Percentiles rank a stretch among this genome's conserved stretches.
phyloP scores from a whole-genome alignment of 2,888 invertebrate genomes.

The Chromoteleia sp. region DNA sequence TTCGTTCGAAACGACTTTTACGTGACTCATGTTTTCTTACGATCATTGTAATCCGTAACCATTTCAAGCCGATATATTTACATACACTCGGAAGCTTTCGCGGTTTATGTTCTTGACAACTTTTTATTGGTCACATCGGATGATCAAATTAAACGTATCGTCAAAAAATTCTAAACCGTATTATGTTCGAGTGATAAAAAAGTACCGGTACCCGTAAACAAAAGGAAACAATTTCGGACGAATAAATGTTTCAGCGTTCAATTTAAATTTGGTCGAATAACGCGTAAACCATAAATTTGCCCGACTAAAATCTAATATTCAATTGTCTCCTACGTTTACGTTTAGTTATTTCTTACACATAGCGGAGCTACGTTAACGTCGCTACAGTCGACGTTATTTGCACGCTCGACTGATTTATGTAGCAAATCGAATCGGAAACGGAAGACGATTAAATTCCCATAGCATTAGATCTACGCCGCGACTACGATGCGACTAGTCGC shows the following conservation, averaged over 20 bases:
- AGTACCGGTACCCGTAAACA: too few species aligned
- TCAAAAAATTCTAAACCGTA: too few species aligned
- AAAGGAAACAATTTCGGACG: neutral
- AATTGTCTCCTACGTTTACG: slow-evolving; percentile 38
- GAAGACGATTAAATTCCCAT: slow-evolving; percentile 61
- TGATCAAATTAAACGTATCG: too few species aligned
- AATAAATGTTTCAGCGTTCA: slow-evolving; percentile 19
- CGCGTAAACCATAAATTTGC: slow-evolving; percentile 32
- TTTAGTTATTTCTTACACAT: slow-evolving; percentile 53
- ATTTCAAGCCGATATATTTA: slow-evolving; percentile 6
- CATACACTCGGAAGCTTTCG: slow-evolving; percentile 1
- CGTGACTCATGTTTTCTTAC: slow-evolving; percentile 29
- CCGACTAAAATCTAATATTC: slow-evolving; percentile 40
- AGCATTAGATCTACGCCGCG: slow-evolving; percentile 50
- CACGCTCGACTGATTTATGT: slow-evolving; percentile 60
- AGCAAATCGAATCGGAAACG: slow-evolving; percentile 60
- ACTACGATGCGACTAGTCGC: slow-evolving; percentile 30
- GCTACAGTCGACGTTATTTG: slow-evolving; percentile 53
- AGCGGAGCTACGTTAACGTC: neutral
- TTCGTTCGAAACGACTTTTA: slow-evolving; percentile 24
- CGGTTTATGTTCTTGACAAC: slow-evolving; percentile 7
- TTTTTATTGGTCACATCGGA: neutral
- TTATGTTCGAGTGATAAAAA: too few species aligned
- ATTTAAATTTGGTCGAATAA: slow-evolving; percentile 13
- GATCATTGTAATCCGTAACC: neutral